Evolutionary conservation across 2,888 invertebrate genomes (phyloP).

Genomic region (Ectobius pallidus): DNA sequence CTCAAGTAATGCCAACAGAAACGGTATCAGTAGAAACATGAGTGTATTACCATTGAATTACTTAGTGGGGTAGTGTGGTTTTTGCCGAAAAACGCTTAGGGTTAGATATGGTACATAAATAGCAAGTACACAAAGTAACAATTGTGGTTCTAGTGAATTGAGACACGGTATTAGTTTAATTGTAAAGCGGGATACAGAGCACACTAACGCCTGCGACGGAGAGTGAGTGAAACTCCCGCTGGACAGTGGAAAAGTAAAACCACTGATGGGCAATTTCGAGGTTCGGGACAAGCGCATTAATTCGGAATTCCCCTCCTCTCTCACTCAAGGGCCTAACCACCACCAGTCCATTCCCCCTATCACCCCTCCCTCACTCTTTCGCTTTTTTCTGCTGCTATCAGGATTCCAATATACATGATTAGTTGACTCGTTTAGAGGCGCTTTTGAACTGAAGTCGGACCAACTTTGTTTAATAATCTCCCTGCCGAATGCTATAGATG

Average conservation of each 20-base stretch:
- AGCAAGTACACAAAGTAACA: too few relatives aligned
- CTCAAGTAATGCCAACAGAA: too few relatives aligned
- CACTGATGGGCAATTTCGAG: constrained; percentile 32
- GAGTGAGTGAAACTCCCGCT: constrained; percentile 18
- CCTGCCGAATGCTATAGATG: neutral
- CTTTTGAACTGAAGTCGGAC: neutral
- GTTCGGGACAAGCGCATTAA: constrained; percentile 26
- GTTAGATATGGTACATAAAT: too few relatives aligned
- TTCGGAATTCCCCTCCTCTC: neutral
- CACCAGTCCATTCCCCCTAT: neutral
- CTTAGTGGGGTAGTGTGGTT: too few relatives aligned
- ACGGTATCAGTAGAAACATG: too few relatives aligned
- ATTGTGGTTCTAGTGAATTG: too few relatives aligned
- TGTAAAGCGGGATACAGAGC: too few relatives aligned
- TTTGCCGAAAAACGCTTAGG: too few relatives aligned
- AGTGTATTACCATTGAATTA: too few relatives aligned
- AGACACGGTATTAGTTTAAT: too few relatives aligned
- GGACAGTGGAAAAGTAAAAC: constrained; percentile 32
- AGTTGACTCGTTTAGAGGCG: neutral
- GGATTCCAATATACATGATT: constrained; percentile 17
- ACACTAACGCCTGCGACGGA: neutral
- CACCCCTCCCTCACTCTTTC: neutral
- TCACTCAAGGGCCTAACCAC: constrained; percentile 12
- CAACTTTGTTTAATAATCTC: constrained; percentile 7
- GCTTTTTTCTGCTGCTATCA: neutral